These are phyloP conservation scores for Nematostella vectensis DNA, from an alignment of 92 coral and sea anemone genomes.

Conservation along the genomic window DNA sequence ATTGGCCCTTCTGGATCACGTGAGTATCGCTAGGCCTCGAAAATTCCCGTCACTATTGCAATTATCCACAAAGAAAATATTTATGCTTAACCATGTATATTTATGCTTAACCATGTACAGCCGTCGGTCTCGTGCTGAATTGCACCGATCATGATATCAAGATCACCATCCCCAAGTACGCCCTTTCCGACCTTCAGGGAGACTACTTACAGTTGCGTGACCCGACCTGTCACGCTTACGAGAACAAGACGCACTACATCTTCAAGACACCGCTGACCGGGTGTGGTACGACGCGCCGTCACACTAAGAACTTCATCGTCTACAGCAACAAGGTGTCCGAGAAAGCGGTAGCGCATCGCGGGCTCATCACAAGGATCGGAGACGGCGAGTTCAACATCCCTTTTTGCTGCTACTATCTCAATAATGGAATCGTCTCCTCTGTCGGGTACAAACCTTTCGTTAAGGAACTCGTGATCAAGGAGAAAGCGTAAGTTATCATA, in stretches of 20 bases:
- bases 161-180: constrained; percentile 66
- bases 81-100: too few species aligned
- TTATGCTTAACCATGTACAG: too few species aligned
- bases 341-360: constrained; percentile 36
- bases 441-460: constrained; percentile 71
- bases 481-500: constrained; percentile 48
- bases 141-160: constrained; percentile 67
- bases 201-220: constrained; percentile 62
- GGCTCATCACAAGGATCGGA: constrained; percentile 71
- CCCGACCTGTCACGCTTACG: constrained; percentile 51
- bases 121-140: constrained; percentile 58
- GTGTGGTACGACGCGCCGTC: constrained; percentile 74
- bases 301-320: constrained; percentile 50
- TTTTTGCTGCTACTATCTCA: constrained; percentile 73
- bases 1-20: too few species aligned
- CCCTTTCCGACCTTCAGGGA: constrained; percentile 65
- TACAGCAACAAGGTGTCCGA: constrained; percentile 75
- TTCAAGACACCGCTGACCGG: constrained; percentile 52
- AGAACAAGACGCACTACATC: constrained; percentile 71
- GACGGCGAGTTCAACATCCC: constrained; percentile 72
- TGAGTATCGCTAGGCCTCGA: too few species aligned
- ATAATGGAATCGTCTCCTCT: constrained; percentile 63
- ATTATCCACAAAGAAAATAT: too few species aligned
- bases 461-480: constrained; percentile 57
- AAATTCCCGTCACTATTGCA: too few species aligned